Evolutionary conservation across 1,140 invertebrate genomes (phyloP).

Genomic region (Pantala flavescens): DNA sequence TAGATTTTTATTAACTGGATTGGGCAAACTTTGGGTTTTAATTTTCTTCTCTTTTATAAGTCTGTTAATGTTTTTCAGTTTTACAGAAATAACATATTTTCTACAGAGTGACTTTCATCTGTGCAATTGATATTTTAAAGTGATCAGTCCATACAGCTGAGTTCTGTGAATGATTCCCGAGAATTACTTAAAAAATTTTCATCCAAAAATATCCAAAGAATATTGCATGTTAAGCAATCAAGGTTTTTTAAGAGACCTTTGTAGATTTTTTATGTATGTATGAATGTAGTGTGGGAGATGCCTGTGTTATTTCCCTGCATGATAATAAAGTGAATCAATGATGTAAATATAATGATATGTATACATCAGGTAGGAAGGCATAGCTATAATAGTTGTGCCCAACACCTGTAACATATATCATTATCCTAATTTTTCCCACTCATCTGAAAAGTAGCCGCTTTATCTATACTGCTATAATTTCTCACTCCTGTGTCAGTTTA

Average conservation of each 20-base stretch:
- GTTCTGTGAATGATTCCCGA: background rate
- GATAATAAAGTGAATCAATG: background rate
- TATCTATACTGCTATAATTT: no score
- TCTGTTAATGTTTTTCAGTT: no score
- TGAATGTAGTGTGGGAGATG: background rate
- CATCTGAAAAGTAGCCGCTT: no score
- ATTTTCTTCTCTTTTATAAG: no score
- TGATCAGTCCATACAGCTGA: background rate
- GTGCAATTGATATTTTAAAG: no score
- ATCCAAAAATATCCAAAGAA: background rate
- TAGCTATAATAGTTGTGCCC: background rate
- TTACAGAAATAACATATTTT: no score
- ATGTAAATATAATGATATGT: background rate
- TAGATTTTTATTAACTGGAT: no score
- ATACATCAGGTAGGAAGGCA: background rate
- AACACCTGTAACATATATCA: background rate
- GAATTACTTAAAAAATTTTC: background rate
- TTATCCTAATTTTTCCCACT: background rate
- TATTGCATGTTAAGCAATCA: background rate
- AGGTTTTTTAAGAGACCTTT: background rate
- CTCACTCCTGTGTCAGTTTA: no score
- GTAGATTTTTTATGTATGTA: conserved; percentile 10
- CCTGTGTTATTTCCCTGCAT: background rate
- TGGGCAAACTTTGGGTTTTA: no score
- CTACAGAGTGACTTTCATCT: no score